Conservation (phyloP, 2,113 vertebrate species). For the Chionis minor region DNA sequence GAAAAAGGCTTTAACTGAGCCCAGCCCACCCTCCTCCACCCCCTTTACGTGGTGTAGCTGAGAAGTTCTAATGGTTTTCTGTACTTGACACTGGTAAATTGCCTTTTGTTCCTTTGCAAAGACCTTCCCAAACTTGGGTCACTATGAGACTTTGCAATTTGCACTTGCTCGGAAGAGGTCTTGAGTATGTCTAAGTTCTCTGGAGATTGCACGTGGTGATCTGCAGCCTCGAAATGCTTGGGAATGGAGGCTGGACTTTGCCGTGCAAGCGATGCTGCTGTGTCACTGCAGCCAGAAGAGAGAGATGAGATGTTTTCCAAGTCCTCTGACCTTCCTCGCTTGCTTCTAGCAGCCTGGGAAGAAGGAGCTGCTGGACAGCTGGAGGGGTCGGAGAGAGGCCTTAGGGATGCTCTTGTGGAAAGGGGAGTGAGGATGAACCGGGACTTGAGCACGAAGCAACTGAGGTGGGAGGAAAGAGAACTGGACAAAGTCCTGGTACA, state of each 20-base stretch:
- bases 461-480: not conserved
- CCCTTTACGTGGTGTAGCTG: not conserved
- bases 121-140: not conserved
- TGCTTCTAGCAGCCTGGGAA: not conserved
- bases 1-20: not conserved
- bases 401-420: not conserved
- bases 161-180: not conserved
- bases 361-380: not conserved
- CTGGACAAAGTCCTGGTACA: not conserved
- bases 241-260: not conserved
- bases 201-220: accelerated
- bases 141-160: not conserved
- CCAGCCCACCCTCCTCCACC: accelerated
- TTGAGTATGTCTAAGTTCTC: too few species aligned
- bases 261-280: accelerated
- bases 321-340: not conserved
- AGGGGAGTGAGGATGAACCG: not conserved
- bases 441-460: not conserved
- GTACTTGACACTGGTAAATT: not conserved
- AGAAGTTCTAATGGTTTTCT: not conserved
- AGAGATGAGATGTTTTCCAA: not conserved
- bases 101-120: not conserved
- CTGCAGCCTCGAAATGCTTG: not conserved
- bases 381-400: not conserved
- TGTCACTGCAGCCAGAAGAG: not conserved